Base-by-base conservation (phyloP, 2,888 invertebrate genomes). In the Philereme vetulata region DNA sequence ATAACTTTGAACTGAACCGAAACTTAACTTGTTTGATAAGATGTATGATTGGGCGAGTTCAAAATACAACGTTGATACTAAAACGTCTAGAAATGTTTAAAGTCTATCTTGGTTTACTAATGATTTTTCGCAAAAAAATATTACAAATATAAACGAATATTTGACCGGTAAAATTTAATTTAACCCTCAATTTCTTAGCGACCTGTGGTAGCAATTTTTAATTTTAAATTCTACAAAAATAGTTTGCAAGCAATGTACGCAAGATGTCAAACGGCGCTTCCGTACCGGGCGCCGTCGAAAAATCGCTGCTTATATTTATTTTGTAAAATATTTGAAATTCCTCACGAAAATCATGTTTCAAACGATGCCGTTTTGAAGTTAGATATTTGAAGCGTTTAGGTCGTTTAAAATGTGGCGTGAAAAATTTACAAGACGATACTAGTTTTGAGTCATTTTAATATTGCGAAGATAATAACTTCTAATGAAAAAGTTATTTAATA, bases 191-290 rank as follows among this genome's bases (percentile, higher is more conserved):
- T n/a, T 10, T 51, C 4, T 7, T 10, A 45, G 44, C 38, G 43
- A 33, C 33, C 4, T 47, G n/a, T 21, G 10, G 51, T 48, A 47
- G 11, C 21, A 54, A 68, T 67, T 68, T 75, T 71, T 72, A 77
- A 77, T 78, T 78, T 74, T 45, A 72, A 70, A 75, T 65, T 73
- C 66, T 70, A 66, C 51, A 64, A 70, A 70, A 65, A 68, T 70
- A 67, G 45, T 51, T 65, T 65, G 61, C 68, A 62, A 59, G 69
- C 70, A 71, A 71, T 76, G 69, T 74, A 72, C 54, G 48, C 63
- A 62, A 56, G 42, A 62, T 51, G 62, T 79, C 78, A 81, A 78
- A 74, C 72, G 74, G 70, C 62, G 67, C 70, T 76, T 72, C 72
- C 77, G 60, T 49, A 58, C 58, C 65, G 48, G 46, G 66, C 59